Conservation (phyloP, 2,797 vertebrate species). For the Sebastes steindachneri region DNA sequence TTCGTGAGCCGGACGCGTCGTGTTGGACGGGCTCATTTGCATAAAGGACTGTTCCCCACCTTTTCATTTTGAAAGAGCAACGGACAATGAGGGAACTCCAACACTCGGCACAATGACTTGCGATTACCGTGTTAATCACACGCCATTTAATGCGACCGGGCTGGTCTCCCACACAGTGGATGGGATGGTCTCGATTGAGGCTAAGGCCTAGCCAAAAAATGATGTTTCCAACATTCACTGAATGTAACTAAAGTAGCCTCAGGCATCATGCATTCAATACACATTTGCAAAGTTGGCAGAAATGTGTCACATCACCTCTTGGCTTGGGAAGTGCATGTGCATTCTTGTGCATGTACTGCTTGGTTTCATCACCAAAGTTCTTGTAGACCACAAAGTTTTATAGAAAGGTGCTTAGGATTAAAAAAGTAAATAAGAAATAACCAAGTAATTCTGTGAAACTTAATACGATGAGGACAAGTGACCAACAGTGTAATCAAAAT, state of each 20-base stretch:
- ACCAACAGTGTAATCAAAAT: too few species aligned
- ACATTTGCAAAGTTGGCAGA: neutral
- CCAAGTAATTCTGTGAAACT: neutral
- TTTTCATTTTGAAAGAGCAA: too few species aligned
- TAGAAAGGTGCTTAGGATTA: neutral
- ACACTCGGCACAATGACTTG: too few species aligned
- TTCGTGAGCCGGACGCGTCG: accelerated
- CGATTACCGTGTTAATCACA: too few species aligned
- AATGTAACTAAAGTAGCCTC: neutral
- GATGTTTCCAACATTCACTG: neutral
- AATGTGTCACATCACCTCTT: neutral
- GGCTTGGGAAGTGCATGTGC: neutral
- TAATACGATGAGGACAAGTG: neutral
- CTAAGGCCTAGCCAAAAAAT: neutral
- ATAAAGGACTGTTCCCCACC: too few species aligned
- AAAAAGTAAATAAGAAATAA: neutral
- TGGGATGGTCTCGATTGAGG: neutral
- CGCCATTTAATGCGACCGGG: too few species aligned
- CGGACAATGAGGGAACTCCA: too few species aligned
- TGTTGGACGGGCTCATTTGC: too few species aligned
- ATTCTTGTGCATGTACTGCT: neutral
- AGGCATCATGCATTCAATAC: neutral
- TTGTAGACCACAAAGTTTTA: neutral
- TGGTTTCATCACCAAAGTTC: neutral
- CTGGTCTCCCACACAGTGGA: neutral